Base-by-base conservation (phyloP, 2,888 invertebrate species). In the Vandiemenella viatica region DNA sequence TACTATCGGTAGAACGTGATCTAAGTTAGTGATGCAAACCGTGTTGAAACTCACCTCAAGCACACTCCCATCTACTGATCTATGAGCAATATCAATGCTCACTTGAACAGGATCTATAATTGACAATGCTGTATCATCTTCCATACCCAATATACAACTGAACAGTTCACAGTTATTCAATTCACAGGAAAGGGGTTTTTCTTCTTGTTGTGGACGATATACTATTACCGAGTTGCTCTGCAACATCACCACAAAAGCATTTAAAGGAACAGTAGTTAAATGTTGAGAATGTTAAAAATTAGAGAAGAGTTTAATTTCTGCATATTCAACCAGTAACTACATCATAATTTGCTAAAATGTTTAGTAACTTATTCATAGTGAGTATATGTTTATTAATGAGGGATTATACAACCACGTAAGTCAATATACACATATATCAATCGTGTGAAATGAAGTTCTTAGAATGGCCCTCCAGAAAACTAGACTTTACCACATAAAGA, bases 41-140 rank as follows among this genome's bases (percentile, higher is more conserved):
- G 32, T 10, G 13, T 32, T 5, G 10, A 2, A 2, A 21, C 52
- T 45, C 15, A 50, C 53, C 49, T 53, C 53, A 2, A 53, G 46
- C 1, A 53, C 50, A 37, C 45, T 50, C 21, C 32, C 32, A 32
- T 2, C 10, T 4, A n/a, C 13, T 32, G n/a, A 6, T 10, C 45
- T 22, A 10, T 49, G 42, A 46, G 55, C 59, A 45, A 90, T 62
- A 55, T 83, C 82, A 46, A 85, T 73, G 61, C 83, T 84, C 37
- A 93, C 74, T 7, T 85, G 85, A 43, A 92, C 85, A 1, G 93
- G 95, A 67, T 93, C 93, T 48, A 96, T 85, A 59, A 96, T 95
- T 26, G 92, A 89, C 16, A 95, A 70, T 1, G 95, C 93, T 0
- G 93, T 93, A 62, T 89, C 89, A 55, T 91, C 87, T 70, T 95